A percentile compares a stretch with the other conserved stretches of the same genome.
phyloP scores from a whole-genome alignment of 2,888 invertebrate genomes.

The Acheta domesticus region DNA sequence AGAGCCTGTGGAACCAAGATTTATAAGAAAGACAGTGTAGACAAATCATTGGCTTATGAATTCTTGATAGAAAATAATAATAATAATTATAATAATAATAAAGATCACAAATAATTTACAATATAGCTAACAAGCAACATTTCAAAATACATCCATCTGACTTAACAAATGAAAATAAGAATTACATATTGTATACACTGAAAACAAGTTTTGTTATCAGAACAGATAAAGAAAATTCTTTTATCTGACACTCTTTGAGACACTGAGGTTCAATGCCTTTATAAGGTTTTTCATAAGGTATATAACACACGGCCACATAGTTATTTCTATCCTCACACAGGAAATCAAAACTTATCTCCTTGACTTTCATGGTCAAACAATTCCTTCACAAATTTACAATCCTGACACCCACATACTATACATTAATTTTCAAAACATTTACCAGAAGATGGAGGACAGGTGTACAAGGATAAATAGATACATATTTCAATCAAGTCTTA shows the following conservation, averaged over 20 bases:
- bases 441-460: slow-evolving; percentile 3
- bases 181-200: too few relatives aligned
- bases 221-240: too few relatives aligned
- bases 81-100: slow-evolving; percentile 31
- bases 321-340: not conserved
- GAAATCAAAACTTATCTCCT: not conserved
- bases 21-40: too few relatives aligned
- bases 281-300: not conserved
- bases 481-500: not conserved
- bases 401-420: slow-evolving; percentile 1
- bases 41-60: too few relatives aligned
- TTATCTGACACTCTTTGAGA: not conserved
- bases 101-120: too few relatives aligned
- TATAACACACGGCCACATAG: not conserved
- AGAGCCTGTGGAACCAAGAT: too few relatives aligned
- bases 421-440: slow-evolving; percentile 18
- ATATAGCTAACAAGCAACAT: slow-evolving; percentile 37
- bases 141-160: slow-evolving; percentile 37
- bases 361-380: not conserved
- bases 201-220: too few relatives aligned
- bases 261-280: not conserved
- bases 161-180: slow-evolving; percentile 34
- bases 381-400: not conserved
- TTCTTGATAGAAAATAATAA: slow-evolving; percentile 29
- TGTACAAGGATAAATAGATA: slow-evolving; percentile 5